These are phyloP conservation scores for Drosophila anomalipes DNA, from an alignment of 2,888 invertebrate genomes.

Conservation along the genomic window DNA sequence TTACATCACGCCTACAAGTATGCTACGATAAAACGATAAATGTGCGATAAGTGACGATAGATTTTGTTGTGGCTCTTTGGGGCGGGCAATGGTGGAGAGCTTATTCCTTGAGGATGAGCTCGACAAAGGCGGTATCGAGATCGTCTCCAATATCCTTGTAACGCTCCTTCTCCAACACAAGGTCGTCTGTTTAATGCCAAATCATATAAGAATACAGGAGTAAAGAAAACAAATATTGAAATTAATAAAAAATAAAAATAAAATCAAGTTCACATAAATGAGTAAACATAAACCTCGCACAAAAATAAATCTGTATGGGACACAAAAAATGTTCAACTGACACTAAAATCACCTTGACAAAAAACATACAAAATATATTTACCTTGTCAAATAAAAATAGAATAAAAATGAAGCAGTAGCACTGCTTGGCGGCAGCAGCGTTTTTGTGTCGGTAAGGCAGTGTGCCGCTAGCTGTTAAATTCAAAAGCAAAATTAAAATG, in stretches of 20 bases:
- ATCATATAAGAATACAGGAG: constrained; percentile 51
- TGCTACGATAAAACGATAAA: constrained; percentile 61
- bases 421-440: constrained; percentile 38
- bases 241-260: constrained; percentile 55
- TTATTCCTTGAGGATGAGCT: constrained; percentile 92
- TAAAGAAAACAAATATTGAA: constrained; percentile 43
- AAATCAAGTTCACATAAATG: constrained; percentile 35
- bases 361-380: constrained; percentile 35
- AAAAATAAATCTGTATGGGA: constrained; percentile 36
- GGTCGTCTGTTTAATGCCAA: constrained; percentile 89
- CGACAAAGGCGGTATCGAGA: constrained; percentile 99
- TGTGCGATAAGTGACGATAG: constrained; percentile 52
- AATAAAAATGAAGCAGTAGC: constrained; percentile 39
- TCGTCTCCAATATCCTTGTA: constrained; percentile 99
- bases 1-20: constrained; percentile 59
- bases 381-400: constrained; percentile 37
- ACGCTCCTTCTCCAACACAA: constrained; percentile 98
- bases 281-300: constrained; percentile 42
- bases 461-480: constrained; percentile 59
- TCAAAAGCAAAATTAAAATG: constrained; percentile 47
- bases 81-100: constrained; percentile 51
- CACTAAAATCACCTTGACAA: constrained; percentile 26
- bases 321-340: constrained; percentile 13
- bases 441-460: constrained; percentile 46
- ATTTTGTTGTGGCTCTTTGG: constrained; percentile 50